Conservation (phyloP, 2,888 invertebrate genomes). For the Mystacides longicornis region DNA sequence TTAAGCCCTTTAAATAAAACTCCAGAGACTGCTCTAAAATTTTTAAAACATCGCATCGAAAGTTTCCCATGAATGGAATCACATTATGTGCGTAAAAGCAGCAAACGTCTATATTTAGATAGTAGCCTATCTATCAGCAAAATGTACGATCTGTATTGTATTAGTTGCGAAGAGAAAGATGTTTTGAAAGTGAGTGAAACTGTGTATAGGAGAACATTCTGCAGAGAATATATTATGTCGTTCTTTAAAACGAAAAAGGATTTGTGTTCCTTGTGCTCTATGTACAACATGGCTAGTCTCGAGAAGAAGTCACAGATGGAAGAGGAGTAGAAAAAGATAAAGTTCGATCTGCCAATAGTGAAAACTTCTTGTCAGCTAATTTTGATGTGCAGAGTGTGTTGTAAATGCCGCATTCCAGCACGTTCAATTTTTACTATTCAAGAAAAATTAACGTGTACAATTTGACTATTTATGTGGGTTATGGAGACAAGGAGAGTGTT, state of each 20-base stretch:
- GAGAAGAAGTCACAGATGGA: not conserved
- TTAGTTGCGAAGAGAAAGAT: not conserved
- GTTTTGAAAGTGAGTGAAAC: not conserved
- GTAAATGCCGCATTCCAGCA: not conserved
- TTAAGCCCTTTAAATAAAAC: too few species aligned
- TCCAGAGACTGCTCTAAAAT: too few species aligned
- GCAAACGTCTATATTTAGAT: not conserved
- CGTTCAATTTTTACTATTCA: not conserved
- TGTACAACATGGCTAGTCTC: not conserved
- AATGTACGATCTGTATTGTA: not conserved
- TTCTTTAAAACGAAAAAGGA: not conserved
- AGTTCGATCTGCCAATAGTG: not conserved
- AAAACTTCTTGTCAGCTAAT: not conserved
- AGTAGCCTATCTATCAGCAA: not conserved
- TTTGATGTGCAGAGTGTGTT: slow-evolving; percentile 2
- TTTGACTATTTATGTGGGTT: slow-evolving; percentile 1
- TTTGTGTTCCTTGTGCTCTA: not conserved
- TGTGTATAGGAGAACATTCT: not conserved
- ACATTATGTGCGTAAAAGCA: not conserved
- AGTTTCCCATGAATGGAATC: not conserved
- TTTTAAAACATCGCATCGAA: not conserved
- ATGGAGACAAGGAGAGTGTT: not conserved
- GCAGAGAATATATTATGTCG: not conserved
- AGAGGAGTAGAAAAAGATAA: slow-evolving; percentile 3
- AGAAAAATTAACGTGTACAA: slow-evolving; percentile 2